Evolutionary conservation across 2,113 vertebrate species (phyloP).

Genomic region (Cyphomyrus plagiostoma): DNA sequence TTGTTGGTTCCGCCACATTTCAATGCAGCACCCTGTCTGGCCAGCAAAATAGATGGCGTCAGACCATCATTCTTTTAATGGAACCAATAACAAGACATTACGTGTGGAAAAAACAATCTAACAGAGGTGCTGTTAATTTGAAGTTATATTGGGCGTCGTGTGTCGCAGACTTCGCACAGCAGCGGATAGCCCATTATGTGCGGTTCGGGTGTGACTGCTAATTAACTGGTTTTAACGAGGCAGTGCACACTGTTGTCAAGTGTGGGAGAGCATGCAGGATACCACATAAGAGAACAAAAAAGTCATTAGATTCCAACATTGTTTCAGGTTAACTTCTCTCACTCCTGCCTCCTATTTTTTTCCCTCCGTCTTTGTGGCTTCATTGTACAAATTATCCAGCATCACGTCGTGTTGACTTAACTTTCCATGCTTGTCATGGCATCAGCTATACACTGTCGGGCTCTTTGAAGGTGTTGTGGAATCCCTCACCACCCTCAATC

Average conservation of each 20-base stretch:
- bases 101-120: constrained; percentile 5
- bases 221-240: constrained; percentile 44
- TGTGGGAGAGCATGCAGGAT: constrained; percentile 17
- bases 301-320: not conserved
- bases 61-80: not conserved
- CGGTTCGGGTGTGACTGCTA: constrained; percentile 31
- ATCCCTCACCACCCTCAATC: constrained; percentile 36
- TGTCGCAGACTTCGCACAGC: constrained; percentile 17
- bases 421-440: constrained; percentile 28
- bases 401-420: constrained; percentile 20
- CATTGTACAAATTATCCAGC: not conserved
- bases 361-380: not conserved
- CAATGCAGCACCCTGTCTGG: not conserved
- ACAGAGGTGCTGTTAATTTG: not conserved
- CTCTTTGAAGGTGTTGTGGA: constrained; percentile 35
- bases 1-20: not conserved
- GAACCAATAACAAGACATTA: not conserved
- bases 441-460: constrained; percentile 51
- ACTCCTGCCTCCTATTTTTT: not conserved
- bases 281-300: constrained; percentile 32
- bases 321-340: not conserved
- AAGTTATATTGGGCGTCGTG: not conserved
- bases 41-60: not conserved
- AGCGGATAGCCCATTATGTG: constrained; percentile 25
- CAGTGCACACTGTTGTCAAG: constrained; percentile 26